Conservation (phyloP, 2,797 vertebrate genomes). For the Leptatherina wallacei region DNA sequence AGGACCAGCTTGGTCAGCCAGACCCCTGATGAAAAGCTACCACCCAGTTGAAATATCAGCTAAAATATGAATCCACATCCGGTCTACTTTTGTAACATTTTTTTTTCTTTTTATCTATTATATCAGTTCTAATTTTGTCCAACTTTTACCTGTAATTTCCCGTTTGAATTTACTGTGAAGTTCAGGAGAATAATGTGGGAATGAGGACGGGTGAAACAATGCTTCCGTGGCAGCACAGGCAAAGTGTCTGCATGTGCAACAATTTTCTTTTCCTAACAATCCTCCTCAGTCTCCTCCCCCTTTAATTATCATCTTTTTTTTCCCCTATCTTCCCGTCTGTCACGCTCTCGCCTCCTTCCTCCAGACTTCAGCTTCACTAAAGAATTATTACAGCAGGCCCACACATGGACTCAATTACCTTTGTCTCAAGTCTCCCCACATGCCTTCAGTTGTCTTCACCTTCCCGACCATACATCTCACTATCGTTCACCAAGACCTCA, state of each 20-base stretch:
- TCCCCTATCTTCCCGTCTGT: conserved; percentile 29
- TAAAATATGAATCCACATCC: not conserved
- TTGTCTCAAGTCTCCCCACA: conserved; percentile 34
- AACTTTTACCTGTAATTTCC: not conserved
- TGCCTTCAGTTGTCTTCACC: conserved; percentile 16
- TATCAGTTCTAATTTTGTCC: not conserved
- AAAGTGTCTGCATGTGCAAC: conserved; percentile 45
- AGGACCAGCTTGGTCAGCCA: not conserved
- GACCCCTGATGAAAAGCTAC: not conserved
- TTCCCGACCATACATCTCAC: conserved; percentile 8
- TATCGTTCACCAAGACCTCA: conserved; percentile 8
- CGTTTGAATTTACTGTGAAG: not conserved
- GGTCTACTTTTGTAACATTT: no score
- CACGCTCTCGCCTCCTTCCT: conserved; percentile 54
- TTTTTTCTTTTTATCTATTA: not conserved
- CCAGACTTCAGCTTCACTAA: conserved; percentile 55
- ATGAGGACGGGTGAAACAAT: conserved; percentile 39
- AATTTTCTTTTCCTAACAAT: conserved; percentile 60
- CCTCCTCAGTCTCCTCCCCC: conserved; percentile 62
- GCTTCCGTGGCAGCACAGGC: conserved; percentile 18
- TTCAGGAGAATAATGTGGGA: conserved; percentile 54
- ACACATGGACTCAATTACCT: conserved; percentile 72
- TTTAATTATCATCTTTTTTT: conserved; percentile 64
- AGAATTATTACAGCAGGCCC: conserved; percentile 64
- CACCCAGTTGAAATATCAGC: not conserved